Evolutionary conservation across 2,888 invertebrate species (phyloP).

Genomic region (Eucriotettix oculatus): DNA sequence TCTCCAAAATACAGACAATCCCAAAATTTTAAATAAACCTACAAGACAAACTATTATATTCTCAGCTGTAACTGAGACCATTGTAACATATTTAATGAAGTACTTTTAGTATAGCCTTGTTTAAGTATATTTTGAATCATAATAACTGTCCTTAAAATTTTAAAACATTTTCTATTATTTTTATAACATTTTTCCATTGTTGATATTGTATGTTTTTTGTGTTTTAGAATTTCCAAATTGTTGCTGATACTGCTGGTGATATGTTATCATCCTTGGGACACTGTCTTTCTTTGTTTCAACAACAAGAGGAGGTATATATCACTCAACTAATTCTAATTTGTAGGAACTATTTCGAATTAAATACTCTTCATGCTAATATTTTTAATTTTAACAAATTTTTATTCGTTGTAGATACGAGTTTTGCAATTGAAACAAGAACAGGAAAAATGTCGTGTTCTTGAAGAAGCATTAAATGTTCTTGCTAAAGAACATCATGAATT

Average conservation of each 20-base stretch:
- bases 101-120: too few species aligned
- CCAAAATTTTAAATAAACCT: too few species aligned
- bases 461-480: conserved; percentile 46
- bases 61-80: too few species aligned
- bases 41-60: too few species aligned
- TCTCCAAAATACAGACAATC: too few species aligned
- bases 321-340: conserved; percentile 20
- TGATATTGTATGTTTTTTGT: conserved; percentile 3
- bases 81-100: too few species aligned
- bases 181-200: neutral
- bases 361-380: too few species aligned
- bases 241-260: conserved; percentile 37
- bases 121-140: too few species aligned
- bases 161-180: neutral
- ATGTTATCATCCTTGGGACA: conserved; percentile 39
- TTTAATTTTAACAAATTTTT: too few species aligned
- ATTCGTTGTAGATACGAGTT: conserved; percentile 17
- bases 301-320: conserved; percentile 45
- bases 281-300: conserved; percentile 43
- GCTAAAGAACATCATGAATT: conserved; percentile 50
- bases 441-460: conserved; percentile 46
- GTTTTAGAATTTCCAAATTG: conserved; percentile 34
- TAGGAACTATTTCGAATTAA: too few species aligned
- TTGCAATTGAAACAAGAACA: conserved; percentile 28
- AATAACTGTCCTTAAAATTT: too few species aligned